A percentile compares a stretch with the other conserved stretches of the same genome.
Conservation (phyloP, 2,888 invertebrate genomes). For the Ischnura elegans region DNA sequence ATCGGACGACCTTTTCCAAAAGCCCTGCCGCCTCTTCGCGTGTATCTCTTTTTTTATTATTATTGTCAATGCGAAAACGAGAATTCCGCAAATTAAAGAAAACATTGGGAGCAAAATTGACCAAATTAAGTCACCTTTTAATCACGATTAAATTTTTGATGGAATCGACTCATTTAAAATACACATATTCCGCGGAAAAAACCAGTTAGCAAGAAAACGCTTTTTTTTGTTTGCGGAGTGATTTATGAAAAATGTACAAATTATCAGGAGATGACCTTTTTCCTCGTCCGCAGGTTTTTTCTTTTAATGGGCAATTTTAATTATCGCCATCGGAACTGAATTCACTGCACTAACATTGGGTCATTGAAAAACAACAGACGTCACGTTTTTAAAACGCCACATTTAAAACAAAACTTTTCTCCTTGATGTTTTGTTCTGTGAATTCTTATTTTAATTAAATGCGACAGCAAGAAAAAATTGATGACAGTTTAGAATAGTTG, state of each 20-base stretch:
- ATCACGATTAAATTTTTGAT: slow-evolving; percentile 39
- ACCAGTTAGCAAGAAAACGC: neutral
- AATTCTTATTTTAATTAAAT: neutral
- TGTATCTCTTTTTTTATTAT: neutral
- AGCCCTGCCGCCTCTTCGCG: neutral
- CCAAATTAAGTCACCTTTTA: slow-evolving; percentile 54
- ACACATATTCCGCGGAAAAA: neutral
- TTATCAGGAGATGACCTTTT: slow-evolving; percentile 24
- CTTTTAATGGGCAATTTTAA: slow-evolving; percentile 11
- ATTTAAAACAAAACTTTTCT: neutral
- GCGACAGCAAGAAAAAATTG: neutral
- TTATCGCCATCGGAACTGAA: slow-evolving; percentile 8
- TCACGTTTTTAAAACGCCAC: neutral
- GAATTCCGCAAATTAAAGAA: slow-evolving; percentile 52
- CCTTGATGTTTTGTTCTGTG: neutral
- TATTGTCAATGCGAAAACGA: slow-evolving; percentile 10
- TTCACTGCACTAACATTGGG: slow-evolving; percentile 13
- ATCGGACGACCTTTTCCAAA: neutral
- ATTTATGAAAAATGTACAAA: slow-evolving; percentile 31
- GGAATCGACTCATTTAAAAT: slow-evolving; percentile 35
- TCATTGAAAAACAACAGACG: slow-evolving; percentile 15
- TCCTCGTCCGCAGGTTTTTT: neutral
- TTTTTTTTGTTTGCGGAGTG: neutral
- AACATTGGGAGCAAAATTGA: slow-evolving; percentile 57
- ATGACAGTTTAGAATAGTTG: neutral